Percentiles rank a stretch among this genome's conserved stretches.
Conservation (phyloP, 2,797 vertebrate species). For the Protonibea diacanthus region DNA sequence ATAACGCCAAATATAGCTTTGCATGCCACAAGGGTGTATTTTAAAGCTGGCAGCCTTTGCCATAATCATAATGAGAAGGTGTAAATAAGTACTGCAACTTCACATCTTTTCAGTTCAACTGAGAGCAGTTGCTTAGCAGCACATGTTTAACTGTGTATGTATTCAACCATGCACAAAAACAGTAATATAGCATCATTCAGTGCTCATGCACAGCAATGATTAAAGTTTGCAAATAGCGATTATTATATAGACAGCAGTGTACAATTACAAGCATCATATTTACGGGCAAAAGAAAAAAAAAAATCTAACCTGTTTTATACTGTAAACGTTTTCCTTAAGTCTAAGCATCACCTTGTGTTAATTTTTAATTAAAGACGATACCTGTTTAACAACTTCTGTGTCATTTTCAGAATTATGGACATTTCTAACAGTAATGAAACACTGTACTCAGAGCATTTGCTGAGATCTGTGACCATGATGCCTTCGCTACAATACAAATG, state of each 20-base stretch:
- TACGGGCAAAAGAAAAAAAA: constrained; percentile 13
- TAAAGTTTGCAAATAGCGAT: constrained; percentile 51
- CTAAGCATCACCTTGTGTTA: background rate
- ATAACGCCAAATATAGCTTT: constrained; percentile 23
- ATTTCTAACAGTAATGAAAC: constrained; percentile 1
- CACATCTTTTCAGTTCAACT: constrained; percentile 29
- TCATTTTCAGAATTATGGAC: background rate
- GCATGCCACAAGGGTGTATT: constrained; percentile 25
- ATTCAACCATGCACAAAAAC: constrained; percentile 38
- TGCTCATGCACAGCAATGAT: constrained; percentile 44
- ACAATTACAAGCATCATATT: constrained; percentile 54
- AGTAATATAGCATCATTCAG: constrained; percentile 54
- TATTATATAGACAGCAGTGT: constrained; percentile 37
- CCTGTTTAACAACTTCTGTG: background rate
- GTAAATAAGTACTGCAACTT: constrained; percentile 30
- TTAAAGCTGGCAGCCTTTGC: constrained; percentile 38
- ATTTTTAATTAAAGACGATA: background rate
- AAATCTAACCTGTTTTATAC: constrained; percentile 1
- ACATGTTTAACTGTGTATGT: constrained; percentile 41
- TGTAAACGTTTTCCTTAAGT: background rate
- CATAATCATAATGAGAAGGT: constrained; percentile 56
- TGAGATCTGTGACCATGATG: background rate
- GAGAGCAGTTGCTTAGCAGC: constrained; percentile 45
- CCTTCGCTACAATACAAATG: background rate
- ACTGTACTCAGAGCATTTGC: background rate